Percentiles rank a stretch among this genome's conserved stretches.
These are phyloP conservation scores for Neodon shergylaensis DNA, from an alignment of 2,113 vertebrate genomes.

Conservation along the genomic window DNA sequence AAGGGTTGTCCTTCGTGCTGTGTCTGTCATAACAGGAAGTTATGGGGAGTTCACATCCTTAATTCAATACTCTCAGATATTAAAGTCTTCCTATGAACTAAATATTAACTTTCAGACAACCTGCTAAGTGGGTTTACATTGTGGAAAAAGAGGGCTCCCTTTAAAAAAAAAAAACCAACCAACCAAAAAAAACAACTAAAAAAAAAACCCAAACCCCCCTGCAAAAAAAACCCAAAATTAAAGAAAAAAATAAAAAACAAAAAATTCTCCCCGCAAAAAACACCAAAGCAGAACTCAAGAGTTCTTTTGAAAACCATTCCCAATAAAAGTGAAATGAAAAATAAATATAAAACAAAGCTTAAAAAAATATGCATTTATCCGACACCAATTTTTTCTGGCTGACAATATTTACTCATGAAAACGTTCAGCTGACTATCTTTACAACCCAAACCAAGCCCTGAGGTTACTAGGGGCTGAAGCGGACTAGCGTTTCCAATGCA, in stretches of 20 bases:
- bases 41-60: conserved; percentile 78
- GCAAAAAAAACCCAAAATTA: background rate
- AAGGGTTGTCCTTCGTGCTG: conserved; percentile 89
- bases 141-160: conserved; percentile 83
- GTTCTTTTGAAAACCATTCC: conserved; percentile 84
- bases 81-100: conserved; percentile 81
- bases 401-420: conserved; percentile 84
- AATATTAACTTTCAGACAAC: conserved; percentile 85
- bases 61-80: conserved; percentile 76
- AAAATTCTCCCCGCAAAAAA: conserved; percentile 70
- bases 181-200: background rate
- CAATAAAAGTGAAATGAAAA: conserved; percentile 85
- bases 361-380: conserved; percentile 83
- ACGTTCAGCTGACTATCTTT: conserved; percentile 86
- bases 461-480: conserved; percentile 88
- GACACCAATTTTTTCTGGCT: conserved; percentile 86
- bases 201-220: conserved; percentile 61
- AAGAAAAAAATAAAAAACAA: background rate
- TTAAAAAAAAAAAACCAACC: background rate
- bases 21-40: conserved; percentile 84
- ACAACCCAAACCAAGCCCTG: conserved; percentile 88
- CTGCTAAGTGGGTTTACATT: conserved; percentile 84
- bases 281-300: conserved; percentile 85
- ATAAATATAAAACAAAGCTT: conserved; percentile 87
- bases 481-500: conserved; percentile 81